Evolutionary conservation across 2,888 invertebrate species (phyloP), one percentile per base, ranked within the genome.

Genomic region (Galeruca laticollis): DNA sequence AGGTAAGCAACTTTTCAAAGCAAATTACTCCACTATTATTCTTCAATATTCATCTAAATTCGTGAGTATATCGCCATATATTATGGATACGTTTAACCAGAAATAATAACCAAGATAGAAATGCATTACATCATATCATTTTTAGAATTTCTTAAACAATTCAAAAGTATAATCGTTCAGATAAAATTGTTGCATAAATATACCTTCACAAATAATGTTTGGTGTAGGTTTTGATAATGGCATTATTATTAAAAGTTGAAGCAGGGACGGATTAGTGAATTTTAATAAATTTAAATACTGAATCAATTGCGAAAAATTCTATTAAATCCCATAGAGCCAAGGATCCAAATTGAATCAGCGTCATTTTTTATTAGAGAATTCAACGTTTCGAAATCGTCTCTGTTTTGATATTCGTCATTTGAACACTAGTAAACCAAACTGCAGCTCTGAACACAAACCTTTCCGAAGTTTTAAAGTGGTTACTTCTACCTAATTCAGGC

Each of bases 191-290:
- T 13, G 10, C 2, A 47, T 47, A 60, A 31, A 60, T 26, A 60
- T 47, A 63, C 40, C 52, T 18, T 63, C 18, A 21, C 35, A 37
- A 63, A 52, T 63, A 35, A 63, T 63, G 37, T 52, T 63, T 62
- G 35, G 62, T 35, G 52, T 35, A 20, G 51, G 13, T 52, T n/a
- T 33, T 60, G 47, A 47, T 43, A 60, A 47, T 60, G 11, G 31
- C 1, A 31, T 2, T 26, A 4, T 31, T n/a, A n/a, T 40, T 40
- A 13, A 4, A 40, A 5, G n/a, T 6, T 40, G n/a, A 40, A n/a
- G 40, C 5, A 37, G 37, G 37, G 11, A 0, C 37, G 37, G 11
- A 9, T 37, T 37, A 37, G 37, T 2, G 10, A 0, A 13, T n/a
- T n/a, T n/a, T n/a, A n/a, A n/a, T n/a, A n/a, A n/a, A n/a, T n/a